Evolutionary conservation across 1,140 invertebrate genomes (phyloP).

Genomic region (Brachionus plicatilis): DNA sequence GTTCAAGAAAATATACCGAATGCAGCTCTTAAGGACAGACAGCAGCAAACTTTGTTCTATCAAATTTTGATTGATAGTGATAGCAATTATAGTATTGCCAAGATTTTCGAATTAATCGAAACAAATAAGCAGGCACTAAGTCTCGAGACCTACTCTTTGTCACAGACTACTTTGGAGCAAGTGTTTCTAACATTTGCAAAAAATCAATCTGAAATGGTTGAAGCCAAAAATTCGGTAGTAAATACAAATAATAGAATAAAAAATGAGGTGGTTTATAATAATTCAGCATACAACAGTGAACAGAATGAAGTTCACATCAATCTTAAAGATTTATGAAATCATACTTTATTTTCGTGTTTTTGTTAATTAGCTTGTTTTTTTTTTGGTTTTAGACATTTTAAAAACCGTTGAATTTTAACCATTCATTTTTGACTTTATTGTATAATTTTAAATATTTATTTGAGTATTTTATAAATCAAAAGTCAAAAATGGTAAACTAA

Average conservation of each 20-base stretch:
- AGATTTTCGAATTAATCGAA: constrained; percentile 30
- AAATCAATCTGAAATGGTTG: not conserved
- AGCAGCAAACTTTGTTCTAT: constrained; percentile 33
- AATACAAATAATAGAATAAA: not conserved
- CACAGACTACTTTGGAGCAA: constrained; percentile 38
- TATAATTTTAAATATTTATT: too few species aligned
- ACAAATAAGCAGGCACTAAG: not conserved
- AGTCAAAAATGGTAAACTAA: too few species aligned
- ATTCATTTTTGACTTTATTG: too few species aligned
- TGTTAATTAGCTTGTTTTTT: not conserved
- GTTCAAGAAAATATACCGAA: constrained; percentile 26
- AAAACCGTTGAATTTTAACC: not conserved
- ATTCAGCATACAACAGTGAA: not conserved
- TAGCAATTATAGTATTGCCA: not conserved
- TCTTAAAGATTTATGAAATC: not conserved
- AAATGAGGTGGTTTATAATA: not conserved
- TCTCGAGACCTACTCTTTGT: constrained; percentile 28
- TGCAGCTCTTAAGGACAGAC: constrained; percentile 12
- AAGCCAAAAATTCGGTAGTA: not conserved
- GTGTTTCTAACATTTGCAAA: constrained; percentile 35
- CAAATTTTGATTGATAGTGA: constrained; percentile 19
- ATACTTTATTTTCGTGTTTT: not conserved
- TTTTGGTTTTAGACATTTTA: not conserved
- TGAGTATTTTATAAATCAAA: too few species aligned
- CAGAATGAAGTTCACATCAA: not conserved